Evolutionary conservation across 1,140 invertebrate species (phyloP), one percentile per base, ranked within the genome.

Genomic region (Drosophila dunni): DNA sequence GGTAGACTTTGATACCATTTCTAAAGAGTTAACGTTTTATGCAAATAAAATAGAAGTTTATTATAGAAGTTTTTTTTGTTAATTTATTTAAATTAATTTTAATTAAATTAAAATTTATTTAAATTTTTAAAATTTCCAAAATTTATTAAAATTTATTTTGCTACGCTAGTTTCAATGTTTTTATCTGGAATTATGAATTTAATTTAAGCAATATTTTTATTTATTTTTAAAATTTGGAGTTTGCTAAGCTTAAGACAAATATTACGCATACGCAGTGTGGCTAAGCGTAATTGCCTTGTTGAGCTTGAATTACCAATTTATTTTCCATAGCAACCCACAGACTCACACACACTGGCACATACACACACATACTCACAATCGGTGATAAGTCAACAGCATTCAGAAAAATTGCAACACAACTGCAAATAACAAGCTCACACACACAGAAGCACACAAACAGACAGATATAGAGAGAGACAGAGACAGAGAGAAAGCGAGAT

Each of bases 221-320:
- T 38, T 38, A 11, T 40, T 11, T 40, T 3, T 11, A n/a, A 11
- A 40, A 42, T 6, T 13, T n/a, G 6, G 1, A 42, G 4, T 42
- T 11, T 42, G 7, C n/a, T 7, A 4, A 60, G 42, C 6, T 11
- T 5, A 46, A 29, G 38, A 10, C 17, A 33, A 51, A 53, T 38
- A 50, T 15, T 45, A 62, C 78, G 73, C 56, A 81, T 76, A 77
- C 78, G 58, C 46, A 76, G 66, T 44, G 36, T 62, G 57, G 48
- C 64, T 44, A 48, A 54, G 10, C 45, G 67, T 81, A 81, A 81
- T 81, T 81, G 74, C 58, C 62, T 46, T 56, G 58, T 69, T 10
- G 34, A 62, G 48, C 38, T 81, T 20, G 69, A 65, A 70, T 81
- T 82, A 75, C 69, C 75, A 81, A 81, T 69, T 78, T 75, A 78